phyloP scores from a whole-genome alignment of 2,113 vertebrate genomes.

The Scortum barcoo region DNA sequence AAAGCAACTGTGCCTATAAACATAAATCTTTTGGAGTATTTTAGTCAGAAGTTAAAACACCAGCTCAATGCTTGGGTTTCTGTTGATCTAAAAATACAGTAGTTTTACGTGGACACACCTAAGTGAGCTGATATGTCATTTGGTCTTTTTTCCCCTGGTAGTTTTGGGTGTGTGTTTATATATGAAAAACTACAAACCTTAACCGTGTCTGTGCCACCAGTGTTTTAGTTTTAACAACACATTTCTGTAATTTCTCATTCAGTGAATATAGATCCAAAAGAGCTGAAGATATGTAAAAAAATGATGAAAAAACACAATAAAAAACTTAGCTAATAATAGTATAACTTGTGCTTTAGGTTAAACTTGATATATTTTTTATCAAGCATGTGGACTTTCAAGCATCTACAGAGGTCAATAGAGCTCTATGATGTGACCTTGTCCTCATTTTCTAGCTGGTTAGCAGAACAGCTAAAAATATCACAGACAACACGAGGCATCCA shows the following conservation, averaged over 20 bases:
- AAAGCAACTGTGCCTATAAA: neutral
- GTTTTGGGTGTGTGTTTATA: neutral
- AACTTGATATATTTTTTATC: neutral
- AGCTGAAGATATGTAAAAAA: neutral
- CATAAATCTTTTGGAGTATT: neutral
- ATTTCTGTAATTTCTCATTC: neutral
- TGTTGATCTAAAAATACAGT: conserved; percentile 18
- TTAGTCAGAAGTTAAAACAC: neutral
- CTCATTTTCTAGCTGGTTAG: conserved; percentile 28
- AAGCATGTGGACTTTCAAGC: conserved; percentile 1
- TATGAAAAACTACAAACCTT: neutral
- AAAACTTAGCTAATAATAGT: neutral
- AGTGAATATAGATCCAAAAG: neutral
- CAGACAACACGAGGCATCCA: conserved; percentile 10
- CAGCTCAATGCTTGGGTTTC: neutral
- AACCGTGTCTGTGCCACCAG: neutral
- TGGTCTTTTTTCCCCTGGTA: neutral
- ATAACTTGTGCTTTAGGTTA: neutral
- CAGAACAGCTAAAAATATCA: conserved; percentile 48
- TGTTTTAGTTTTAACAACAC: neutral
- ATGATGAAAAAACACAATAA: neutral
- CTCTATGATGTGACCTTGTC: conserved; percentile 30
- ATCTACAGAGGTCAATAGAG: conserved; percentile 29
- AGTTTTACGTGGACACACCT: neutral
- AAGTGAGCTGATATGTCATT: neutral